Conservation (phyloP, 2,113 vertebrate species). For the Columba livia region DNA sequence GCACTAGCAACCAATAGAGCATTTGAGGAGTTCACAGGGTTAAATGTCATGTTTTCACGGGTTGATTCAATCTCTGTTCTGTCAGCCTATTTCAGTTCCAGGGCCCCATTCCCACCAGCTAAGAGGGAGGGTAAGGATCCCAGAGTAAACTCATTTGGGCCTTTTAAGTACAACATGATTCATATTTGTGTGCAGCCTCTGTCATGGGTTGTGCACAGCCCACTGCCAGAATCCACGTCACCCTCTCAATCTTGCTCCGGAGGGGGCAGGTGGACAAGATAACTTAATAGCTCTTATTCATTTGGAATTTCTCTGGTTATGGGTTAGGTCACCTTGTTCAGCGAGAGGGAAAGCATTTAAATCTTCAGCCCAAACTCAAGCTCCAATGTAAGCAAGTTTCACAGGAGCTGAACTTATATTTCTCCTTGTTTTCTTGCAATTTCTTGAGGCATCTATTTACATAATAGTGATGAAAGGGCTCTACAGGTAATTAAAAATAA, state of each 20-base stretch:
- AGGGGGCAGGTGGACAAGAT: conserved; percentile 40
- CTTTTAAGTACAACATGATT: conserved; percentile 8
- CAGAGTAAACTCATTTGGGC: not conserved
- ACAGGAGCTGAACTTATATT: not conserved
- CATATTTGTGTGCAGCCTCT: conserved; percentile 5
- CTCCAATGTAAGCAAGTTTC: not conserved
- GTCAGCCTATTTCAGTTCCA: not conserved
- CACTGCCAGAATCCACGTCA: not conserved
- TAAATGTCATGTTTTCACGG: conserved; percentile 47
- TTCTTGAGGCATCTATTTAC: not conserved
- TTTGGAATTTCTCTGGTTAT: conserved; percentile 43
- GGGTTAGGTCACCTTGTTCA: conserved; percentile 23
- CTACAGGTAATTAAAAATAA: not conserved
- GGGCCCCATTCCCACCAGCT: not conserved
- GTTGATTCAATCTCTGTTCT: conserved; percentile 50
- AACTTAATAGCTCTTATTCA: conserved; percentile 29
- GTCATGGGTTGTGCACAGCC: not conserved
- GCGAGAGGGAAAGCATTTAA: not conserved
- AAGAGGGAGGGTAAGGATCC: not conserved
- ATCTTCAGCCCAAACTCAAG: conserved; percentile 14
- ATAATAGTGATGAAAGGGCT: not conserved
- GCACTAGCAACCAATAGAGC: not conserved
- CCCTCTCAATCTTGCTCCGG: not conserved
- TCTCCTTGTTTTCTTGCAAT: not conserved
- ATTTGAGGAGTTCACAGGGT: not conserved